phyloP scores from a whole-genome alignment of 1,140 invertebrate genomes.

The Drosophila azteca region DNA sequence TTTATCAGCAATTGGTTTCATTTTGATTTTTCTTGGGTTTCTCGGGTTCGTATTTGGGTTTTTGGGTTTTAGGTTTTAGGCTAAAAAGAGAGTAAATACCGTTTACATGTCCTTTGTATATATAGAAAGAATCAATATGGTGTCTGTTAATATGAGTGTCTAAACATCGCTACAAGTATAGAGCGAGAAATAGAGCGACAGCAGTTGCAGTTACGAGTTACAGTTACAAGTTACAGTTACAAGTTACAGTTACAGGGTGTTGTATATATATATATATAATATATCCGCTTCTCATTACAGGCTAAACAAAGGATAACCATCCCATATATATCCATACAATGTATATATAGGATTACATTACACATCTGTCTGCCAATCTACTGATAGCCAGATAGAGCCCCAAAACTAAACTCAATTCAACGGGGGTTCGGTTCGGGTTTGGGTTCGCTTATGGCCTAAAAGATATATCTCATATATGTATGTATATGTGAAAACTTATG shows the following conservation, averaged over 20 bases:
- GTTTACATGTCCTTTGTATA: constrained; percentile 69
- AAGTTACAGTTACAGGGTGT: constrained; percentile 36
- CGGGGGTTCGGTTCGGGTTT: constrained; percentile 30
- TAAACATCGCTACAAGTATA: constrained; percentile 76
- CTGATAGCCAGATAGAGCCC: constrained; percentile 15
- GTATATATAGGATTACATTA: constrained; percentile 35
- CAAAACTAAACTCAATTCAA: constrained; percentile 67
- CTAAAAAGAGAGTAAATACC: constrained; percentile 74
- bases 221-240: constrained; percentile 27
- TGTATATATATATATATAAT: constrained; percentile 34
- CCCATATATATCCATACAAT: constrained; percentile 47
- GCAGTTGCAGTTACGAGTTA: constrained; percentile 58
- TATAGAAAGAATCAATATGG: constrained; percentile 63
- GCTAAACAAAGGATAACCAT: constrained; percentile 64
- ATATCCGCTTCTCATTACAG: constrained; percentile 33
- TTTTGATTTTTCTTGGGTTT: constrained; percentile 32
- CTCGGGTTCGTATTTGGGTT: constrained; percentile 6
- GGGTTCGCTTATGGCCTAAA: constrained; percentile 67
- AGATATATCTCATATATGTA: constrained; percentile 57
- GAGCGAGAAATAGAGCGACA: constrained; percentile 67
- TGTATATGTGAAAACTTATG: constrained; percentile 73
- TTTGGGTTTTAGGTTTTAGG: constrained; percentile 24
- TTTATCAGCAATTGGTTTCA: constrained; percentile 59
- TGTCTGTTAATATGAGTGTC: constrained; percentile 49
- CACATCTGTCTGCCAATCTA: constrained; percentile 13